phyloP scores from a whole-genome alignment of 2,113 vertebrate genomes.

The Triplophysa tibetana region DNA sequence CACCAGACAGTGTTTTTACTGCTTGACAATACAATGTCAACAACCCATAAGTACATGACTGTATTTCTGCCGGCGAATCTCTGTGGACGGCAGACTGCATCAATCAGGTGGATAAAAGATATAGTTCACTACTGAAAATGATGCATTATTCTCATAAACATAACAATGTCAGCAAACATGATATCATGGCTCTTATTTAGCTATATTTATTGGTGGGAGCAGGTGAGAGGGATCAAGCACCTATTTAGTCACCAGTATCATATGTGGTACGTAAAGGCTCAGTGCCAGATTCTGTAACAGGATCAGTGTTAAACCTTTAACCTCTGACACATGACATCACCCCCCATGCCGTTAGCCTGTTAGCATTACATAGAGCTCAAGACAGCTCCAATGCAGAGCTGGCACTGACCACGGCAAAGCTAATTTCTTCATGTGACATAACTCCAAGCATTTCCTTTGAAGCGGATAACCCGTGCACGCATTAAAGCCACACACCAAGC shows the following conservation, averaged over 20 bases:
- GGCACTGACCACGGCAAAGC: slow-evolving; percentile 12
- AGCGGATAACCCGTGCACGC: background rate
- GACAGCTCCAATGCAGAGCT: slow-evolving; percentile 15
- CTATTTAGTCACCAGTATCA: slow-evolving; percentile 59
- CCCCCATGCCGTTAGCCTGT: slow-evolving; percentile 39
- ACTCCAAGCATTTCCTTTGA: slow-evolving; percentile 17
- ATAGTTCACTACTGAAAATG: background rate
- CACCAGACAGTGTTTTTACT: background rate
- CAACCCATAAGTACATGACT: background rate
- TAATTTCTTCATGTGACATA: slow-evolving; percentile 40
- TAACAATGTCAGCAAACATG: slow-evolving; percentile 40
- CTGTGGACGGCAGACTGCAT: background rate
- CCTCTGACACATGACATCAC: slow-evolving; percentile 68
- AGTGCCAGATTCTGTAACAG: slow-evolving; percentile 64
- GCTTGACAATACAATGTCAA: background rate
- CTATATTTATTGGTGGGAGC: slow-evolving; percentile 40
- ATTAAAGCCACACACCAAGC: slow-evolving; percentile 8
- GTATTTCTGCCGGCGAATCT: background rate
- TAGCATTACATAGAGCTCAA: slow-evolving; percentile 33
- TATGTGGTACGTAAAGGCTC: slow-evolving; percentile 59
- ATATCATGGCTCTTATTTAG: slow-evolving; percentile 39
- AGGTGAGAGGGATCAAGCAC: slow-evolving; percentile 30
- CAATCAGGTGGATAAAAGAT: background rate
- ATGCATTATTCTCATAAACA: slow-evolving; percentile 3
- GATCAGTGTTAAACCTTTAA: slow-evolving; percentile 66